These are phyloP conservation scores for Drosophila monieri DNA, from an alignment of 2,888 invertebrate species.

Conservation along the genomic window DNA sequence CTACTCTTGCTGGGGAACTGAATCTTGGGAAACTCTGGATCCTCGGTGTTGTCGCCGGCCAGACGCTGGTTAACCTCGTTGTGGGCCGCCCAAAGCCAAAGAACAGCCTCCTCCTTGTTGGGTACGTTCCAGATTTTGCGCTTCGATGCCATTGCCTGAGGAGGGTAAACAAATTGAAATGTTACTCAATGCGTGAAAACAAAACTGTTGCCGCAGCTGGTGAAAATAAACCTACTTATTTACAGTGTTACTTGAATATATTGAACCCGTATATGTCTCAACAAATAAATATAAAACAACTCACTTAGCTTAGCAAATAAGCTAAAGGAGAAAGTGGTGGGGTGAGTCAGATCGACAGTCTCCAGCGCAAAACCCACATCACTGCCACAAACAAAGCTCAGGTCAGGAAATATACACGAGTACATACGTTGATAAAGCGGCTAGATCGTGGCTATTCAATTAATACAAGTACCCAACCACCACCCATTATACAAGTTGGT, in stretches of 20 bases:
- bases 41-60: conserved; percentile 94
- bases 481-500: conserved; percentile 5
- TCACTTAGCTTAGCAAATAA: neutral
- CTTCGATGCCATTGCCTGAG: conserved; percentile 90
- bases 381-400: conserved; percentile 1
- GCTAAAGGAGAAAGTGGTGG: neutral
- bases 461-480: neutral
- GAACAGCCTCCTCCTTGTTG: conserved; percentile 89
- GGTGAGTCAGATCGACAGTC: conserved; percentile 5
- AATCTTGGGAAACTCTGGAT: conserved; percentile 94
- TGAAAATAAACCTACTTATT: conserved; percentile 10
- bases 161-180: conserved; percentile 7
- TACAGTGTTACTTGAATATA: conserved; percentile 11
- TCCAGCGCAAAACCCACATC: neutral
- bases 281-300: neutral
- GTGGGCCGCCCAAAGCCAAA: conserved; percentile 98
- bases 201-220: conserved; percentile 47
- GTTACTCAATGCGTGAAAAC: conserved; percentile 24
- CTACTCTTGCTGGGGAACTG: conserved; percentile 91
- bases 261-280: neutral
- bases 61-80: conserved; percentile 96
- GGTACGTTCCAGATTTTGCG: conserved; percentile 89
- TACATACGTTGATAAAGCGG: neutral
- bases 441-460: conserved; percentile 17
- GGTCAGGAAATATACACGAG: neutral